Conservation (phyloP, 2,113 vertebrate genomes). For the Amazona guildingii region DNA sequence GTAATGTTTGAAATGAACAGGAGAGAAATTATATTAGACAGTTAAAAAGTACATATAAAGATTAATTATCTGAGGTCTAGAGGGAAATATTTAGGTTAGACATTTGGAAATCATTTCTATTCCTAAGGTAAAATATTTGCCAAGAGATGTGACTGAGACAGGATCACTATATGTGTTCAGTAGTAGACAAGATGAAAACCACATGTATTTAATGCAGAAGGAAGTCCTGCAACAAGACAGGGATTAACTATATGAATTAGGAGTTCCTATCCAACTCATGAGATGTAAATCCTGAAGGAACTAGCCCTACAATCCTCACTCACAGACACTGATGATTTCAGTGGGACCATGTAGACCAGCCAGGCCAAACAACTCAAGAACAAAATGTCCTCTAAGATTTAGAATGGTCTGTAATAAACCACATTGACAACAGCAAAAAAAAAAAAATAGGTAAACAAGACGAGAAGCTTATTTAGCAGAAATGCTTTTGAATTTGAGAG, state of each 20-base stretch:
- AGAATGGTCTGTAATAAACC: background rate
- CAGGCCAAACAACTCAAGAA: conserved; percentile 40
- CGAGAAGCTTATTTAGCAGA: background rate
- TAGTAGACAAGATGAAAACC: conserved; percentile 51
- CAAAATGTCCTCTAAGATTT: conserved; percentile 42
- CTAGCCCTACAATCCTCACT: background rate
- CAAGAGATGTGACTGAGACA: conserved; percentile 60
- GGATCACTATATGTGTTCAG: conserved; percentile 36
- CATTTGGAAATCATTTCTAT: conserved; percentile 51
- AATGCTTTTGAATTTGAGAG: background rate
- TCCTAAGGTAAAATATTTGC: conserved; percentile 42
- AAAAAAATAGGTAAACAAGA: background rate
- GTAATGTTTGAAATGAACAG: background rate
- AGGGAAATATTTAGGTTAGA: conserved; percentile 38
- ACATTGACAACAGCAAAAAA: background rate
- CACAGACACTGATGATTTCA: conserved; percentile 1
- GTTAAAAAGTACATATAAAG: background rate
- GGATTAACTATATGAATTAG: conserved; percentile 44
- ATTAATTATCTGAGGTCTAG: conserved; percentile 41
- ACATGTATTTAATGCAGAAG: conserved; percentile 53
- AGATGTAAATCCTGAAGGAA: conserved; percentile 51
- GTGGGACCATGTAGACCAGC: conserved; percentile 20
- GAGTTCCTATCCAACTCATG: conserved; percentile 28
- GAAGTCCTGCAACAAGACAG: conserved; percentile 42
- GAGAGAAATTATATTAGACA: background rate